These are phyloP conservation scores for Lerista edwardsae DNA, from an alignment of 2,797 vertebrate species.

Conservation along the genomic window DNA sequence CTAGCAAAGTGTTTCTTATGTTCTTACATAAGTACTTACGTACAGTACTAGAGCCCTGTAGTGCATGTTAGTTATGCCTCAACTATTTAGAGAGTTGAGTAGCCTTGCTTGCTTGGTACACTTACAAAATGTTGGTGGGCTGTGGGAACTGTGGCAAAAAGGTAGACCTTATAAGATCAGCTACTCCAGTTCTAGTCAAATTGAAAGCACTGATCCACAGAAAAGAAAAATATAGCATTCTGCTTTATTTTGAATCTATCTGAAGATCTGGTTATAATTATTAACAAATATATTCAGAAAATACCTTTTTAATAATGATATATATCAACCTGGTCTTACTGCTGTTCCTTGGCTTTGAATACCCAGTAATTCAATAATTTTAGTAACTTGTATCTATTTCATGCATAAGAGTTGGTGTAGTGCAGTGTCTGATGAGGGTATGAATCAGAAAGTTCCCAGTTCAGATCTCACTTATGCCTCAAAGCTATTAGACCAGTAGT, in stretches of 20 bases:
- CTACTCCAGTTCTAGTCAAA: not conserved
- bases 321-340: not conserved
- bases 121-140: not conserved
- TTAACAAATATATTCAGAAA: not conserved
- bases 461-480: not conserved
- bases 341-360: not conserved
- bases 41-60: not conserved
- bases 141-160: not conserved
- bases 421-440: not conserved
- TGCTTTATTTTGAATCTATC: not conserved
- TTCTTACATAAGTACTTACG: not conserved
- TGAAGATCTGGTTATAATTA: not conserved
- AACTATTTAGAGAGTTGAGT: not conserved
- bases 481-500: not conserved
- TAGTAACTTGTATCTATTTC: not conserved
- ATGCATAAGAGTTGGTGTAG: not conserved
- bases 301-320: not conserved
- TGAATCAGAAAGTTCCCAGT: not conserved
- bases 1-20: not conserved
- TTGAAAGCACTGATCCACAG: not conserved
- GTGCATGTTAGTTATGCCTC: not conserved
- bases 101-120: not conserved
- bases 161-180: not conserved
- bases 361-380: not conserved
- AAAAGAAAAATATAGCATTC: not conserved